phyloP scores from a whole-genome alignment of 2,888 invertebrate species.

The Hermodice carunculata region DNA sequence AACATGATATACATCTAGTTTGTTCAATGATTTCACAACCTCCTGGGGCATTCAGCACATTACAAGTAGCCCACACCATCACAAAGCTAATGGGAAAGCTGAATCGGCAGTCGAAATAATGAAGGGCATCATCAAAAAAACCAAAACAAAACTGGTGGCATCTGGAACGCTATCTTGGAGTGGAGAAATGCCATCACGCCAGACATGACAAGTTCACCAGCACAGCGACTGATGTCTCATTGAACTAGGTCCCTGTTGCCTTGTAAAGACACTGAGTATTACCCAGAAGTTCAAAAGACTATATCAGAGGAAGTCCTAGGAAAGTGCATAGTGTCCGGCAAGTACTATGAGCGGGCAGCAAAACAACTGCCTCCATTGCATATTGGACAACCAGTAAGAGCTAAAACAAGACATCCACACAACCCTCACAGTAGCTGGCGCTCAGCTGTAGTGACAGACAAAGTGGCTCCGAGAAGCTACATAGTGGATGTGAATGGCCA shows the following conservation, averaged over 20 bases:
- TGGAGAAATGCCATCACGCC: not conserved
- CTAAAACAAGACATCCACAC: not conserved
- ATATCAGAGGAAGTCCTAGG: not conserved
- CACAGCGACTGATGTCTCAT: not conserved
- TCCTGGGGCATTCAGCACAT: not conserved
- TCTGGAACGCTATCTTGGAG: not conserved
- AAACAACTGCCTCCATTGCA: not conserved
- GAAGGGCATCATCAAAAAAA: no score
- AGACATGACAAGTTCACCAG: not conserved
- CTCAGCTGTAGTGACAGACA: no score
- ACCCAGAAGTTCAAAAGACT: not conserved
- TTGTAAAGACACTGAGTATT: not conserved
- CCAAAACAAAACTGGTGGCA: not conserved
- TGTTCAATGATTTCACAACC: not conserved
- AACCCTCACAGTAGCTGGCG: not conserved
- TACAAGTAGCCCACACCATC: not conserved
- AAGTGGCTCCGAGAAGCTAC: no score
- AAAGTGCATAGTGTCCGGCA: not conserved
- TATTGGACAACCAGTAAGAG: not conserved
- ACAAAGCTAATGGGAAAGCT: not conserved
- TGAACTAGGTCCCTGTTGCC: not conserved
- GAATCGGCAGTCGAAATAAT: no score
- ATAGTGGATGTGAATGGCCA: no score
- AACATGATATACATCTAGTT: not conserved
- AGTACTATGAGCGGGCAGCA: not conserved